Evolutionary conservation across 92 coral and sea anemone genomes (phyloP).

Genomic region (Actinernus sp.): DNA sequence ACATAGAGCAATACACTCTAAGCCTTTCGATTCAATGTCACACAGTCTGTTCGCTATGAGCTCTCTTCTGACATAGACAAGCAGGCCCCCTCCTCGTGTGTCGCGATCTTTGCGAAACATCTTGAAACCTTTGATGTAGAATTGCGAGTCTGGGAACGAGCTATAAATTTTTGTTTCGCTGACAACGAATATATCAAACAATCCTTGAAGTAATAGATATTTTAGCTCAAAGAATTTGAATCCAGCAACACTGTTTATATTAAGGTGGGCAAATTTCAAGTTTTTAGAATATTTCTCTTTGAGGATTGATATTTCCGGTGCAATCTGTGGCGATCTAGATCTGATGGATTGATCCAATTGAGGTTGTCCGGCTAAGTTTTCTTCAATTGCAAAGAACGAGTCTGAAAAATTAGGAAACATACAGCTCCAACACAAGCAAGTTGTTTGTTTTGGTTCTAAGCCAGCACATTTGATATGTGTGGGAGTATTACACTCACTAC

Average conservation of each 20-base stretch:
- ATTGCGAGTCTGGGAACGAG: slow-evolving; percentile 18
- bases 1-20: too few relatives aligned
- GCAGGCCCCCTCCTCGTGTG: slow-evolving; percentile 9
- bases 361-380: neutral
- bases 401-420: slow-evolving; percentile 24
- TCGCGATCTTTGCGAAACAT: neutral
- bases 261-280: neutral
- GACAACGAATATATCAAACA: slow-evolving; percentile 2
- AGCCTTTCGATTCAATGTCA: neutral
- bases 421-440: slow-evolving; percentile 21
- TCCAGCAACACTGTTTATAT: slow-evolving; percentile 17
- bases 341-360: too few relatives aligned
- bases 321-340: too few relatives aligned
- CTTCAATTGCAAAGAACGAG: slow-evolving; percentile 14
- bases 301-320: neutral
- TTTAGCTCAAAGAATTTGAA: slow-evolving; percentile 12
- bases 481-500: neutral
- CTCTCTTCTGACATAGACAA: slow-evolving; percentile 9
- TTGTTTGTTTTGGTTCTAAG: slow-evolving; percentile 8
- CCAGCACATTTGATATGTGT: slow-evolving; percentile 13
- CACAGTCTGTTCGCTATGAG: neutral
- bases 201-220: neutral
- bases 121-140: slow-evolving; percentile 15
- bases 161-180: slow-evolving; percentile 12
- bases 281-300: slow-evolving; percentile 2